Evolutionary conservation across 2,113 vertebrate genomes (phyloP).

Genomic region (Catharus minimus): DNA sequence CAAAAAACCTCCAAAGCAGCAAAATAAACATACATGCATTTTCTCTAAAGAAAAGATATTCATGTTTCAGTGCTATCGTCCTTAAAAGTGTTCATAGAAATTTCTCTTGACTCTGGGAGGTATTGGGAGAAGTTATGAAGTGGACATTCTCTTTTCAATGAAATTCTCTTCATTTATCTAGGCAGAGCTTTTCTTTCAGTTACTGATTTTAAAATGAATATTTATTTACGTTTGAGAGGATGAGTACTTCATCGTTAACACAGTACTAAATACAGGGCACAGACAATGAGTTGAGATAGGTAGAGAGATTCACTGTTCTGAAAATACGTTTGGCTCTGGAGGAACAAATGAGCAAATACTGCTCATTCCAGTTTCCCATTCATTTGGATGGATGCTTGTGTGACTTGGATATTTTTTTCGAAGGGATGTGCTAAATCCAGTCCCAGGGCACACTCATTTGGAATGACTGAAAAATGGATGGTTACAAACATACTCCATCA

Average conservation of each 20-base stretch:
- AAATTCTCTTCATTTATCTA: not conserved
- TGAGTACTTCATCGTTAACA: not conserved
- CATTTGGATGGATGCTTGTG: not conserved
- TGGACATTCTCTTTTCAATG: not conserved
- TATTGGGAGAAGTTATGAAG: not conserved
- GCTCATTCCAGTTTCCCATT: not conserved
- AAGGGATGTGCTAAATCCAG: not conserved
- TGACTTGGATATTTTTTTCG: not conserved
- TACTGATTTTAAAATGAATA: not conserved
- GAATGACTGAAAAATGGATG: not conserved
- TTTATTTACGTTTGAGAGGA: not conserved
- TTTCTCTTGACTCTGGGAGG: not conserved
- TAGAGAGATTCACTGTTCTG: not conserved
- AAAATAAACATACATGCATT: not conserved
- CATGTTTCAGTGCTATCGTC: not conserved
- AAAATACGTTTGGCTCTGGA: not conserved
- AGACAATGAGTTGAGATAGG: not conserved
- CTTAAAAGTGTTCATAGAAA: not conserved
- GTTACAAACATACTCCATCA: not conserved
- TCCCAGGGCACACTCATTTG: not conserved
- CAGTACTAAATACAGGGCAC: not conserved
- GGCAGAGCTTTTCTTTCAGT: not conserved
- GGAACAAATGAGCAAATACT: not conserved
- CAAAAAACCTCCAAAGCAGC: not conserved
- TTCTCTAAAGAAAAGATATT: not conserved